Evolutionary conservation across 64 coral and sea anemone genomes (phyloP).

Genomic region (Pocillopora damicornis): DNA sequence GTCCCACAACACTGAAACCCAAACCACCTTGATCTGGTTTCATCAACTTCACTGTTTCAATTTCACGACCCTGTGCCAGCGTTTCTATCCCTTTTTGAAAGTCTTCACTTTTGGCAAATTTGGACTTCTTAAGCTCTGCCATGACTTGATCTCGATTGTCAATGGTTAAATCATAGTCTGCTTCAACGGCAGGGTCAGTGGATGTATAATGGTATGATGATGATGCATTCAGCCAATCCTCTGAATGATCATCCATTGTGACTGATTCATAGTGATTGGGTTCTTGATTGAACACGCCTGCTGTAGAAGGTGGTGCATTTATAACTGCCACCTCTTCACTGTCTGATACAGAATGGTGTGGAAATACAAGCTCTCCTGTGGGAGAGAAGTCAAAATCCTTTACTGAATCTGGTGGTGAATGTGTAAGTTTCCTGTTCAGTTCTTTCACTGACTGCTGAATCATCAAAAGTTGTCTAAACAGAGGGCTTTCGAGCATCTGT

Average conservation of each 20-base stretch:
- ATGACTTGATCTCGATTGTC: constrained; percentile 69
- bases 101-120: constrained; percentile 50
- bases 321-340: not conserved
- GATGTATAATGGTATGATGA: not conserved
- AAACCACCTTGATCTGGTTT: constrained; percentile 88
- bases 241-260: not conserved
- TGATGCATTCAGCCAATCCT: not conserved
- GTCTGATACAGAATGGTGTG: constrained; percentile 38
- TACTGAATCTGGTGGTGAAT: constrained; percentile 43
- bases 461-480: constrained; percentile 74
- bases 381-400: constrained; percentile 94
- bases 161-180: constrained; percentile 38
- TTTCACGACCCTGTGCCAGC: constrained; percentile 80
- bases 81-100: constrained; percentile 67
- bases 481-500: constrained; percentile 89
- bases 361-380: constrained; percentile 78
- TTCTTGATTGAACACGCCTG: constrained; percentile 33
- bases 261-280: not conserved
- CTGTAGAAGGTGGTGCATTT: constrained; percentile 43
- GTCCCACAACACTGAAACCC: constrained; percentile 97
- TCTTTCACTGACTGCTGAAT: constrained; percentile 84
- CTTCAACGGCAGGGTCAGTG: constrained; percentile 20
- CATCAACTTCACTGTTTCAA: constrained; percentile 76
- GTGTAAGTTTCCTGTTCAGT: constrained; percentile 66
- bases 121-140: constrained; percentile 53